Percentiles rank a stretch among this genome's conserved stretches.
Conservation (phyloP, 1,140 invertebrate species). For the Drosophila sp. region DNA sequence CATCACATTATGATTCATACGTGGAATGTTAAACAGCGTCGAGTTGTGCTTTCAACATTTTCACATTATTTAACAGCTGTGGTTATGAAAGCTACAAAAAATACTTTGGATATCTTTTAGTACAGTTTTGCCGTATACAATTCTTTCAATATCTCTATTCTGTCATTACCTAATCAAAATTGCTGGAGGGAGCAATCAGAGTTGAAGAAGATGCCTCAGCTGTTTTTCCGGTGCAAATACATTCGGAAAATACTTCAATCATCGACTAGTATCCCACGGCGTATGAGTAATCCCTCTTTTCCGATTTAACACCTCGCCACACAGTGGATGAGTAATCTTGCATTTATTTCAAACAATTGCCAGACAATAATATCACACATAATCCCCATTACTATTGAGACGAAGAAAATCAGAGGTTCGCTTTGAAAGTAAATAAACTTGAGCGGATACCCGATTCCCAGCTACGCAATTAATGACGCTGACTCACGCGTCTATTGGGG, state of each 20-base stretch:
- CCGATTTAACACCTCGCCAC: conserved; percentile 21
- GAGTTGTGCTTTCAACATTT: conserved; percentile 5
- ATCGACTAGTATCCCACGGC: conserved; percentile 29
- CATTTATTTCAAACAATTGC: conserved; percentile 61
- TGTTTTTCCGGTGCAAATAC: conserved; percentile 37
- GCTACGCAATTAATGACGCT: conserved; percentile 34
- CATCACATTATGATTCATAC: too few relatives aligned
- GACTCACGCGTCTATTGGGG: conserved; percentile 58
- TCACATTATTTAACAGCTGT: background rate
- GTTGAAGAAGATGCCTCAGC: conserved; percentile 4
- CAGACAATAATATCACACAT: conserved; percentile 34
- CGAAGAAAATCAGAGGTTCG: conserved; percentile 30
- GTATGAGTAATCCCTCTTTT: conserved; percentile 53
- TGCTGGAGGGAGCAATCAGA: background rate
- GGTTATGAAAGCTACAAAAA: conserved; percentile 2
- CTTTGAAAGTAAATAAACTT: conserved; percentile 63
- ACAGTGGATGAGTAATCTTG: conserved; percentile 60
- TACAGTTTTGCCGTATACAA: background rate
- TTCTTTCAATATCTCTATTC: conserved; percentile 21
- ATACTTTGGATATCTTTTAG: conserved; percentile 6
- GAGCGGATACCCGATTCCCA: conserved; percentile 22
- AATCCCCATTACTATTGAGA: conserved; percentile 33
- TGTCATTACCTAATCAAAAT: conserved; percentile 31
- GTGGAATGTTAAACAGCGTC: background rate
- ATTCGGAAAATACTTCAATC: conserved; percentile 37